Evolutionary conservation across 2,888 invertebrate species (phyloP), one percentile per base, ranked within the genome.

Genomic region (Leptinotarsa tumamoca): DNA sequence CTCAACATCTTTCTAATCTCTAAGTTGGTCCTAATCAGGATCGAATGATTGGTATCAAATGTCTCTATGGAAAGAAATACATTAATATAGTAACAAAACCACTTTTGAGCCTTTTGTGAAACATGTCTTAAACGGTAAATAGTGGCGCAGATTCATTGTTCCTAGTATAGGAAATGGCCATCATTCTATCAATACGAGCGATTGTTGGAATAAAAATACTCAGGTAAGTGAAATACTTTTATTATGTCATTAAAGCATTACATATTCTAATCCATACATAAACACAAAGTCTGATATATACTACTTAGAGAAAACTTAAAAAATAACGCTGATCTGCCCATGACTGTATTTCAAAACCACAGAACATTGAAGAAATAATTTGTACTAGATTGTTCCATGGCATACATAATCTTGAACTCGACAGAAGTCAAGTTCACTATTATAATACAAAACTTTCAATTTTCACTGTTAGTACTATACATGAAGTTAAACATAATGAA

Each of bases 341-440:
- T 4, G 54, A 27, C 27, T 58, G 7, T 15, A 80, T 72, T 77
- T 78, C 68, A 76, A 76, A 33, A 33, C 78, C 80, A 82, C 76
- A 82, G 82, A 83, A 83, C 82, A 83, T 80, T 68, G 73, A 80
- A 77, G 79, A 82, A 77, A 78, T 79, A 73, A 83, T 84, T 84
- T 85, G 85, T 85, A 85, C 85, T 85, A 81, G 71, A 82, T 84
- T 84, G 85, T 85, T 85, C 83, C 84, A 82, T 84, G 84, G 84
- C 73, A 76, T 73, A 76, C 80, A 81, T 74, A 79, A 61, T 61
- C 61, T 21, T 61, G 61, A 61, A 61, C 61, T 15, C 10, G 23
- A 61, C 27, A 61, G 15, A 10, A 15, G 61, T 17, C 15, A 15
- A 27, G 61, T 61, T 61, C 27, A 61, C 23, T 21, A 27, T 61